Conservation (phyloP, 2,113 vertebrate species). For the Zosterops japonicus region DNA sequence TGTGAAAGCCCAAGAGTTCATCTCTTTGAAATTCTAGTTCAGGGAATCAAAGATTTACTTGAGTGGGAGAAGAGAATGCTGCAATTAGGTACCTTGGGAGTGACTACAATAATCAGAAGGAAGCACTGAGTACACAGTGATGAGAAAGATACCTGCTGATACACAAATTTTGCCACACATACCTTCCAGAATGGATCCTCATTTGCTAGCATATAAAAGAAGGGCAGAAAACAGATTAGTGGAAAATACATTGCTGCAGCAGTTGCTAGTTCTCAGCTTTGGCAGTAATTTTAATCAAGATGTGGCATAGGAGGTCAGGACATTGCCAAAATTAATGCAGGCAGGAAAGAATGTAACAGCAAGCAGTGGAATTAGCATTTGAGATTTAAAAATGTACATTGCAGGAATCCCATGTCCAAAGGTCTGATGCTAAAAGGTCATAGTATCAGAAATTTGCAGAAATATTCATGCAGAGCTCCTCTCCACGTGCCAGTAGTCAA, state of each 20-base stretch:
- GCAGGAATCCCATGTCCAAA: background rate
- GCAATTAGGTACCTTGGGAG: background rate
- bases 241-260: background rate
- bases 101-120: background rate
- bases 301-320: background rate
- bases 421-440: background rate
- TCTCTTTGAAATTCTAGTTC: background rate
- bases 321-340: background rate
- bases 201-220: constrained; percentile 87
- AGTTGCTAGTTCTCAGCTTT: background rate
- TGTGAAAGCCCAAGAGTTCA: background rate
- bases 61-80: background rate
- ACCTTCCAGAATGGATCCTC: constrained; percentile 98
- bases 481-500: background rate
- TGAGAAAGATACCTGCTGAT: background rate
- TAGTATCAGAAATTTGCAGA: background rate
- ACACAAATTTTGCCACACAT: constrained; percentile 57
- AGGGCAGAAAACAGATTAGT: constrained; percentile 90
- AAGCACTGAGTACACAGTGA: background rate
- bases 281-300: background rate
- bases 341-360: background rate
- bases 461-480: background rate
- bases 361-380: background rate
- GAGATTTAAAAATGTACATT: background rate
- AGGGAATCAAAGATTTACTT: background rate